Percentiles rank a stretch among this genome's conserved stretches.
Conservation (phyloP, 2,113 vertebrate genomes). For the Grantiella picta region DNA sequence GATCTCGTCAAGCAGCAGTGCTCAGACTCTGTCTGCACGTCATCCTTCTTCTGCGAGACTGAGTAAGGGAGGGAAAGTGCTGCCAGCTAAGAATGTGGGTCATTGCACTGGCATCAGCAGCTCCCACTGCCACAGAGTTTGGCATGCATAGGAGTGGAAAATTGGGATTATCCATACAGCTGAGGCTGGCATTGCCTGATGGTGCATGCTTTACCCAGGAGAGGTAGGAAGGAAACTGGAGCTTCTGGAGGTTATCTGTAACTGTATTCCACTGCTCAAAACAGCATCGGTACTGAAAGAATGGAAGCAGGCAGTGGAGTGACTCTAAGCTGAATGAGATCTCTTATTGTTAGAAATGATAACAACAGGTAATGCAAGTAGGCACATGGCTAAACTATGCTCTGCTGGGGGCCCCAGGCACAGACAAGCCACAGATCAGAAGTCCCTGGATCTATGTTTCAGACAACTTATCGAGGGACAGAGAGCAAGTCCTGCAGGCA, state of each 20-base stretch:
- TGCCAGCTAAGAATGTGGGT: not conserved
- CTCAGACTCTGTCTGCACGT: not conserved
- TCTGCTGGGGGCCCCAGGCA: not conserved
- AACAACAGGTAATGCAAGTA: too few relatives aligned
- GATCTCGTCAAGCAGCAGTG: not conserved
- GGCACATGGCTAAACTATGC: not conserved
- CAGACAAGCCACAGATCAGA: not conserved
- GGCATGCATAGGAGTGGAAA: fast-evolving
- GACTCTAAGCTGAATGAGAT: not conserved
- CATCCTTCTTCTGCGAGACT: not conserved
- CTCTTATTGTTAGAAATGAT: not conserved
- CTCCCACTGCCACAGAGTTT: not conserved
- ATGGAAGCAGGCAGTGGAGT: not conserved
- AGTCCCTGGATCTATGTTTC: not conserved
- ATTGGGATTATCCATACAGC: not conserved
- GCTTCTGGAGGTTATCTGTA: not conserved
- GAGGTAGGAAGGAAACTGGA: not conserved
- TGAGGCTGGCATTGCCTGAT: not conserved
- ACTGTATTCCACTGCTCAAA: not conserved
- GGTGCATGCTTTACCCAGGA: not conserved
- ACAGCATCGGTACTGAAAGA: not conserved
- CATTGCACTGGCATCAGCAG: not conserved
- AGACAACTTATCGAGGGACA: not conserved
- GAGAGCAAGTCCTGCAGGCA: not conserved
- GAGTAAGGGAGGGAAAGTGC: not conserved